Percentiles rank a stretch among this genome's conserved stretches.
phyloP scores from a whole-genome alignment of 2,888 invertebrate species.

The Agriopis aurantiaria region DNA sequence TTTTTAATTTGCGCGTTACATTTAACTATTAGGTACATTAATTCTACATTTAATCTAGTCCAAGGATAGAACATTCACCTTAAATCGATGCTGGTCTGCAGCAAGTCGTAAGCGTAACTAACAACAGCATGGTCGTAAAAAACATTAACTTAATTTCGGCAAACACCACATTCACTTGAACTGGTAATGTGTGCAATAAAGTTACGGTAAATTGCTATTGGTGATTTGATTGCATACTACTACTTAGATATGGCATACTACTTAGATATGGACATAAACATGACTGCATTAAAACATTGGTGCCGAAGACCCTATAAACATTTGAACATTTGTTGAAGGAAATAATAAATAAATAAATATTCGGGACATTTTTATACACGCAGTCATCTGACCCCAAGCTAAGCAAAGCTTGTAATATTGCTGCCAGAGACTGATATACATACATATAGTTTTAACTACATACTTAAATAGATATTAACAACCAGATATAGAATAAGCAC shows the following conservation, averaged over 20 bases:
- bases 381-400: no score
- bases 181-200: constrained; percentile 23
- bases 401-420: no score
- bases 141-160: constrained; percentile 33
- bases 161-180: constrained; percentile 26
- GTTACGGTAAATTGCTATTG: constrained; percentile 14
- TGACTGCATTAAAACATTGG: constrained; percentile 1
- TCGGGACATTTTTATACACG: no score
- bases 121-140: constrained; percentile 23
- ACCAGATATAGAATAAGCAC: no score
- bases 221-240: constrained; percentile 14
- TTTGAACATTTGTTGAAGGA: no score
- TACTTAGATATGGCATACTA: not conserved
- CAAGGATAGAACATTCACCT: constrained; percentile 40
- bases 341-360: no score
- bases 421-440: no score
- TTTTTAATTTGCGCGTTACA: constrained; percentile 22
- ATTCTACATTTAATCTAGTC: constrained; percentile 32
- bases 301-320: not conserved
- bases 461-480: no score
- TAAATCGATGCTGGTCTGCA: constrained; percentile 29
- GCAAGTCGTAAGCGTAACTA: constrained; percentile 25
- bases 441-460: no score
- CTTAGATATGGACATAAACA: constrained; percentile 1
- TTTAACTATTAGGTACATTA: constrained; percentile 20